These are phyloP conservation scores for Todiramphus saurophagus DNA, from an alignment of 2,113 vertebrate species.

Conservation along the genomic window DNA sequence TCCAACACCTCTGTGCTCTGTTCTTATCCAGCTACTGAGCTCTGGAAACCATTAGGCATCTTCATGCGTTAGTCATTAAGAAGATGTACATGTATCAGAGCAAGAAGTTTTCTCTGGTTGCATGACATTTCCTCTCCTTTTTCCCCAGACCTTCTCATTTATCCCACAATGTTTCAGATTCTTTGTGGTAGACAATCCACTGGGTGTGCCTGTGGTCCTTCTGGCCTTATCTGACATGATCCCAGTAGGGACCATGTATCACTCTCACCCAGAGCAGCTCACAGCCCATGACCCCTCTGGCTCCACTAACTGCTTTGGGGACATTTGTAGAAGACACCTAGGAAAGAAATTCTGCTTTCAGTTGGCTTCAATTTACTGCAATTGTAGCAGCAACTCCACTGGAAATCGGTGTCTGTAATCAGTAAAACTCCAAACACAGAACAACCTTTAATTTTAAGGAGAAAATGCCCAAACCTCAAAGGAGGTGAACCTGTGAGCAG, in stretches of 20 bases:
- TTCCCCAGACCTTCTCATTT: not conserved
- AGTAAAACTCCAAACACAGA: not conserved
- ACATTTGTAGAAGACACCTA: not conserved
- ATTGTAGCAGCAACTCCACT: not conserved
- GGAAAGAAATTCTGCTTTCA: not conserved
- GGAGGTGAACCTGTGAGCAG: not conserved
- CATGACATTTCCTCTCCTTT: not conserved
- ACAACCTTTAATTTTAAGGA: not conserved
- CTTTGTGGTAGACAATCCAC: too few species aligned
- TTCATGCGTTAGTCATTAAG: not conserved
- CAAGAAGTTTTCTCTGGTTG: not conserved
- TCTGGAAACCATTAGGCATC: not conserved
- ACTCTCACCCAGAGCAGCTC: not conserved
- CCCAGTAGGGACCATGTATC: not conserved
- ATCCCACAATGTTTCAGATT: not conserved
- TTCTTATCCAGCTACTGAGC: not conserved
- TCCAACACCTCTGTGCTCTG: not conserved
- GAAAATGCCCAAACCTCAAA: not conserved
- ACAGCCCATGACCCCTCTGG: not conserved
- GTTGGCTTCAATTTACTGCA: not conserved
- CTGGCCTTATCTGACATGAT: fast-evolving
- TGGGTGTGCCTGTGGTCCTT: not conserved
- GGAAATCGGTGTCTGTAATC: not conserved
- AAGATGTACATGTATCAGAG: fast-evolving
- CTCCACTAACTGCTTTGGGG: not conserved